Conservation (phyloP, 2,797 vertebrate genomes). For the Periophthalmus magnuspinnatus region DNA sequence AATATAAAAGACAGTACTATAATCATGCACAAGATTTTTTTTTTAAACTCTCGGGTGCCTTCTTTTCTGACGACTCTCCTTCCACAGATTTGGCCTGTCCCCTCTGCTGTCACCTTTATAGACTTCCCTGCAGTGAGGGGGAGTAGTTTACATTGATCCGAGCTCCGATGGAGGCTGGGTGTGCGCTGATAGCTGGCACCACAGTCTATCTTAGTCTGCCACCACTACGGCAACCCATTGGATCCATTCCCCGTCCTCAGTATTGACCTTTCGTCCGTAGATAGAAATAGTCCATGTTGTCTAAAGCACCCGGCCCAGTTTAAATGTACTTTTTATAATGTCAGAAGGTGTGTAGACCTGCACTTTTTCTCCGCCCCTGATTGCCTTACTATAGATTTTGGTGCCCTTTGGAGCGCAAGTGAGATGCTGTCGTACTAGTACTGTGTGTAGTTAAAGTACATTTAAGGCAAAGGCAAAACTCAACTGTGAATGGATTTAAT, state of each 20-base stretch:
- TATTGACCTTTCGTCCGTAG: conserved; percentile 68
- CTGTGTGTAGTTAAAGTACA: background rate
- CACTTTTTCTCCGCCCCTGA: conserved; percentile 19
- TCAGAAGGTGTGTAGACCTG: conserved; percentile 17
- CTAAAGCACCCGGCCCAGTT: conserved; percentile 52
- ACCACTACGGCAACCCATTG: conserved; percentile 53
- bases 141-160: conserved; percentile 71
- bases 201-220: conserved; percentile 65
- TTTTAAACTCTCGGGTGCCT: conserved; percentile 2
- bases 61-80: conserved; percentile 12
- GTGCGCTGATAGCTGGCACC: conserved; percentile 67
- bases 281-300: conserved; percentile 55
- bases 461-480: background rate
- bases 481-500: background rate
- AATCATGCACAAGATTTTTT: too few species aligned
- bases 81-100: conserved; percentile 48
- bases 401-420: conserved; percentile 10
- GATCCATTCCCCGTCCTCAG: conserved; percentile 63
- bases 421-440: background rate
- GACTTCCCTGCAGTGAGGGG: conserved; percentile 66
- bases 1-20: background rate
- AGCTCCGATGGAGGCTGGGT: conserved; percentile 64
- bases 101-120: conserved; percentile 63
- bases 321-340: conserved; percentile 57
- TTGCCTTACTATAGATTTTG: conserved; percentile 19